Conservation (phyloP, 2,888 invertebrate genomes). For the Scrobipalpa atriplicella region DNA sequence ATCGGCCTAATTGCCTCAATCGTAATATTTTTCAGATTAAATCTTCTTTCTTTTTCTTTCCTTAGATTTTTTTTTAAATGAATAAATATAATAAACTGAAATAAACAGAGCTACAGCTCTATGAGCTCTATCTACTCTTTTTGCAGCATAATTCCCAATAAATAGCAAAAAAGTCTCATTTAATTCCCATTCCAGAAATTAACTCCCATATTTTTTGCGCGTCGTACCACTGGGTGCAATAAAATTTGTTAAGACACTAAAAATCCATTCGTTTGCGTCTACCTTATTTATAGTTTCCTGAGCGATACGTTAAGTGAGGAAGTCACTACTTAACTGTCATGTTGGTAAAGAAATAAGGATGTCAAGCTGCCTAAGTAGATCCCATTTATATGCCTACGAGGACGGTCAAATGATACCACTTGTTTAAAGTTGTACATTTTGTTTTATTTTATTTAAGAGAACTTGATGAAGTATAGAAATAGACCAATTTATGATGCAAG, state of each 20-base stretch:
- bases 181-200: background rate
- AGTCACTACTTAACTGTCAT: conserved; percentile 45
- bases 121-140: background rate
- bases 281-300: conserved; percentile 48
- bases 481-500: too few relatives aligned
- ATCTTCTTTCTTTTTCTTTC: too few relatives aligned
- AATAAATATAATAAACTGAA: too few relatives aligned
- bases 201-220: conserved; percentile 10
- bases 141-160: background rate
- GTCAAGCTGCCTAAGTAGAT: conserved; percentile 7
- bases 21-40: too few relatives aligned
- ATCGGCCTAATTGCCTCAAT: too few relatives aligned
- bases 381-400: conserved; percentile 10
- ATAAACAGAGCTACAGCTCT: too few relatives aligned
- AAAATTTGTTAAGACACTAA: conserved; percentile 31
- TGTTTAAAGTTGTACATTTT: background rate
- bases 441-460: background rate
- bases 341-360: conserved; percentile 23
- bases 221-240: conserved; percentile 22
- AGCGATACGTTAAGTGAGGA: conserved; percentile 44
- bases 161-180: background rate
- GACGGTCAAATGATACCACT: conserved; percentile 11
- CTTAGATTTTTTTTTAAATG: too few relatives aligned
- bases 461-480: background rate
- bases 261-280: conserved; percentile 34